Percentiles rank a stretch among this genome's conserved stretches.
Evolutionary conservation across 2,888 invertebrate genomes (phyloP).

Genomic region (Rhagophthalmus giganteus): DNA sequence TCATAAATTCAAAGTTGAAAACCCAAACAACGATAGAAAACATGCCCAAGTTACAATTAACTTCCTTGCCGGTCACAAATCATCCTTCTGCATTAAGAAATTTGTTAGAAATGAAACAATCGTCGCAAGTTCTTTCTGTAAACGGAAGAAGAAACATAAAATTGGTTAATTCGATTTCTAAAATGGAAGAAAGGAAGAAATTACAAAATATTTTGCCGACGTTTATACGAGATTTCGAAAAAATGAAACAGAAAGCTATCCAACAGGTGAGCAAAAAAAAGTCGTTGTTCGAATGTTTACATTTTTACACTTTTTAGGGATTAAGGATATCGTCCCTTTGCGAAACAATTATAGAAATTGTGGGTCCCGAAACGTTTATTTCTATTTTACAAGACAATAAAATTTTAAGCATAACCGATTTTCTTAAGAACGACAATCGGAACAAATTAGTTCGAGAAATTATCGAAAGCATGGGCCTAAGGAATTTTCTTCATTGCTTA

Average conservation of each 20-base stretch:
- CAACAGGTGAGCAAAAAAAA: neutral
- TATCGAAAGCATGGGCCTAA: neutral
- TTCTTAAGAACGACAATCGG: constrained; percentile 5
- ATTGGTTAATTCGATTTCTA: neutral
- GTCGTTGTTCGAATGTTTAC: no score
- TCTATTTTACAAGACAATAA: constrained; percentile 6
- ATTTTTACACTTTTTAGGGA: no score
- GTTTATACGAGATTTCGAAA: neutral
- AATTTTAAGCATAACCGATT: neutral
- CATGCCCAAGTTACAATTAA: no score
- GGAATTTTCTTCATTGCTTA: no score
- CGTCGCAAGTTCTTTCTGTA: neutral
- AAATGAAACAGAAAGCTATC: neutral
- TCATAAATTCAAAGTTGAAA: neutral
- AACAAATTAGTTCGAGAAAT: neutral
- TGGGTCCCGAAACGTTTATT: neutral
- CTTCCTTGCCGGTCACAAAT: neutral
- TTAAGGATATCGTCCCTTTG: neutral
- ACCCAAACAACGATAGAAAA: neutral
- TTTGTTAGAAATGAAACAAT: neutral
- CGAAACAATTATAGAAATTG: constrained; percentile 1
- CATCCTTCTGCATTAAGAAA: neutral
- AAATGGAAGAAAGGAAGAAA: neutral
- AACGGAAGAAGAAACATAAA: neutral
- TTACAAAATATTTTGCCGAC: neutral